A percentile compares a stretch with the other conserved stretches of the same genome.
Evolutionary conservation across 2,797 vertebrate species (phyloP).

Genomic region (Mustela erminea): DNA sequence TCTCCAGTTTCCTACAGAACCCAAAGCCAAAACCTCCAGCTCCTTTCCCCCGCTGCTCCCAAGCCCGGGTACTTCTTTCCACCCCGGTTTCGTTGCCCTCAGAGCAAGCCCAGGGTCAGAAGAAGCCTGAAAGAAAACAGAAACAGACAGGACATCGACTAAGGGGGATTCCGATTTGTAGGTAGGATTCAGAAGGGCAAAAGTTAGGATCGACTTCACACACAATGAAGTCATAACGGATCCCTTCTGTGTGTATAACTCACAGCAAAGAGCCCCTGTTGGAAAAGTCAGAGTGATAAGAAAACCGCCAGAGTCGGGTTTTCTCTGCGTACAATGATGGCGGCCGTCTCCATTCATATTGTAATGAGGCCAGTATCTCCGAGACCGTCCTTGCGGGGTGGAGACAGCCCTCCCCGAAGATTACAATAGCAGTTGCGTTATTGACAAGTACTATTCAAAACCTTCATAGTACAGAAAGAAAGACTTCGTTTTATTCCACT

Average conservation of each 20-base stretch:
- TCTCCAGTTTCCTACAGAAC: constrained; percentile 76
- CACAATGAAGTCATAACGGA: not conserved
- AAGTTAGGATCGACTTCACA: fast-evolving
- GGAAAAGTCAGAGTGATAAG: constrained; percentile 79
- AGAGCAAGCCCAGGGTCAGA: not conserved
- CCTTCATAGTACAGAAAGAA: constrained; percentile 92
- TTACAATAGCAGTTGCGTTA: constrained; percentile 94
- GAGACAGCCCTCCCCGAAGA: constrained; percentile 87
- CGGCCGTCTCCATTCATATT: constrained; percentile 94
- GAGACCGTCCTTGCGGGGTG: constrained; percentile 92
- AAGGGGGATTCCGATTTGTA: not conserved
- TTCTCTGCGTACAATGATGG: constrained; percentile 91
- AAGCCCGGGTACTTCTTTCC: not conserved
- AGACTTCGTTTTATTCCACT: constrained; percentile 91
- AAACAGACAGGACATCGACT: not conserved
- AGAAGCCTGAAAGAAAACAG: not conserved
- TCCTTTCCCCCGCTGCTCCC: not conserved
- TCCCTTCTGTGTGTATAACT: constrained; percentile 64
- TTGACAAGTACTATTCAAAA: constrained; percentile 95
- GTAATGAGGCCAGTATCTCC: constrained; percentile 96
- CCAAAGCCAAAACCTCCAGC: not conserved
- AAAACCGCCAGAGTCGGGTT: constrained; percentile 83
- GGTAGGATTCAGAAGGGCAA: constrained; percentile 22
- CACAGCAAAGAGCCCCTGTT: not conserved
- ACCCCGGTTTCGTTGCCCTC: no score